Evolutionary conservation across 2,888 invertebrate species (phyloP).

Genomic region (Drosophila demipolita): DNA sequence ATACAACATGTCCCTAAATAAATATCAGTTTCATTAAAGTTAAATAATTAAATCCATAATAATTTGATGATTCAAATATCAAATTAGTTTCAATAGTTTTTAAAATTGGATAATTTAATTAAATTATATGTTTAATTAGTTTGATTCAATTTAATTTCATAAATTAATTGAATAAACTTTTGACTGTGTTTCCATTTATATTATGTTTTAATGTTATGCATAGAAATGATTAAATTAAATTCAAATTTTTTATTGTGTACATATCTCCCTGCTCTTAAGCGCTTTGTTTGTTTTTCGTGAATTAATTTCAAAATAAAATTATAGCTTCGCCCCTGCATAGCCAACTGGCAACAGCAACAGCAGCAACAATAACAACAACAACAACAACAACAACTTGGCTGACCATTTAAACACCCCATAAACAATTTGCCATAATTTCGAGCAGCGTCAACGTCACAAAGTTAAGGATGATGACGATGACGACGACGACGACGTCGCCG

Average conservation of each 20-base stretch:
- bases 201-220: background rate
- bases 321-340: conserved; percentile 53
- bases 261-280: background rate
- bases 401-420: conserved; percentile 79
- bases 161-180: background rate
- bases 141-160: background rate
- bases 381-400: conserved; percentile 33
- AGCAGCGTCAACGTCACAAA: conserved; percentile 61
- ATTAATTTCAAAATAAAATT: conserved; percentile 79
- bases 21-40: background rate
- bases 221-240: background rate
- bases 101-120: background rate
- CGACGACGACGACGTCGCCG: conserved; percentile 32
- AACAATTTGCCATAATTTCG: conserved; percentile 80
- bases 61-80: background rate
- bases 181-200: background rate
- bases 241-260: background rate
- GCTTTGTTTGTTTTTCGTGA: conserved; percentile 76
- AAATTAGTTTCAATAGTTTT: background rate
- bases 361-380: conserved; percentile 22
- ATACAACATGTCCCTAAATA: background rate
- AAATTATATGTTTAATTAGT: background rate
- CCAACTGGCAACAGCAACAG: conserved; percentile 35
- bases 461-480: conserved; percentile 13
- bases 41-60: background rate